Evolutionary conservation across 2,888 invertebrate species (phyloP).

Genomic region (Drosophila fungiperda): DNA sequence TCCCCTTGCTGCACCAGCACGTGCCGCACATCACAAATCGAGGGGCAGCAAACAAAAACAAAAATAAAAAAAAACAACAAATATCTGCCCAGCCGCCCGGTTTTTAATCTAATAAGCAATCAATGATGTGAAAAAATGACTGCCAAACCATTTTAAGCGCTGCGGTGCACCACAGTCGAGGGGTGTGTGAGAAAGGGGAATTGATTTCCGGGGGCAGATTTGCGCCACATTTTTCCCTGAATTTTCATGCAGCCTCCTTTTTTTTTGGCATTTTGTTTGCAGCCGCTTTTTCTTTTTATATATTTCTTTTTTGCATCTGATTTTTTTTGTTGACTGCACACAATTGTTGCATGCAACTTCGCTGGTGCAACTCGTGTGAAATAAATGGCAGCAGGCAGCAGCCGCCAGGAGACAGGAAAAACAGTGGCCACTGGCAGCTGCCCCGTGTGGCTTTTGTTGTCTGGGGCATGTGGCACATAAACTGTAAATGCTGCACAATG

Average conservation of each 20-base stretch:
- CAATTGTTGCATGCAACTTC: constrained; percentile 72
- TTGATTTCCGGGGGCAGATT: constrained; percentile 30
- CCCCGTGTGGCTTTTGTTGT: constrained; percentile 14
- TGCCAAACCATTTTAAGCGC: constrained; percentile 78
- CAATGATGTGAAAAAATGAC: constrained; percentile 82
- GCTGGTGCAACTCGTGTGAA: constrained; percentile 33
- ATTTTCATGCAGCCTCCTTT: not conserved
- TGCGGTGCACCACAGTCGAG: constrained; percentile 69
- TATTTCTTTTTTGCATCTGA: constrained; percentile 5
- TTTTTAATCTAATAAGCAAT: constrained; percentile 82
- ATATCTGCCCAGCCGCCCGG: constrained; percentile 59
- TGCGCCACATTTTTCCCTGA: constrained; percentile 21
- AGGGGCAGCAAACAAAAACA: constrained; percentile 15
- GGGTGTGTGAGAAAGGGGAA: not conserved
- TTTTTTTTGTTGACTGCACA: constrained; percentile 46
- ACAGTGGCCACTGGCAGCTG: constrained; percentile 19
- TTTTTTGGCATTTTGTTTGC: constrained; percentile 46
- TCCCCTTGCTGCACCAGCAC: constrained; percentile 51
- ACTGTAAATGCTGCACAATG: constrained; percentile 81
- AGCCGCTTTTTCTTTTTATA: constrained; percentile 20
- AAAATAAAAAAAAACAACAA: constrained; percentile 2
- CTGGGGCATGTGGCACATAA: constrained; percentile 47
- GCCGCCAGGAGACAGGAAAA: constrained; percentile 28
- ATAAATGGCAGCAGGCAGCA: constrained; percentile 18
- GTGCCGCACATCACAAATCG: constrained; percentile 60